Evolutionary conservation across 2,113 vertebrate species (phyloP), one percentile per base, ranked within the genome.

Genomic region (Dascyllus trimaculatus): DNA sequence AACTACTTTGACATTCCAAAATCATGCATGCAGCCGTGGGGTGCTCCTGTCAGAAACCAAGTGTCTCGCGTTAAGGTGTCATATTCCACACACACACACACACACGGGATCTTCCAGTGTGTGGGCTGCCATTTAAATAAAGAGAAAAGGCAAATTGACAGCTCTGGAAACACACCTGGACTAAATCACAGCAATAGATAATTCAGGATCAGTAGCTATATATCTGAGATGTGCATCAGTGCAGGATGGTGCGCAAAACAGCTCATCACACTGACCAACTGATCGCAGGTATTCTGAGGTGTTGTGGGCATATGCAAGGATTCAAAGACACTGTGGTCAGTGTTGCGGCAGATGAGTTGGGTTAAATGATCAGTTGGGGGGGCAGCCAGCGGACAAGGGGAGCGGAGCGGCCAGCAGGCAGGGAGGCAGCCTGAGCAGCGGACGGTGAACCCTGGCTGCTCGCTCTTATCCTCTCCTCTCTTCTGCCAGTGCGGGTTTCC

Each of bases 401-500:
- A 65, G 73, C 64, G 48, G 66, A 63, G 76, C 74, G 43, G 82
- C 62, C 7, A 35, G 32, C 61, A 60, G 40, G 25, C 52, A n/a
- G 53, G 52, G 64, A 24, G 53, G 25, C 1, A 45, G 48, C 29
- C 29, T 29, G 3, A 60, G 70, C 60, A 60, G 45, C 79, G 53
- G 67, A 58, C 15, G 69, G 61, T 40, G 68, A 62, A 64, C 29
- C 43, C 51, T 78, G 75, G 19, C 70, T 0, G 71, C 22, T 75
- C 74, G 64, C 90, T 79, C 80, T 57, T 52, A 78, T 79, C 81
- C 75, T 70, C 85, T 84, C 65, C 84, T 84, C 78, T 69, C 72
- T 76, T 85, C 81, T 88, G 82, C 58, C 35, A 58, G 68, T 51
- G 78, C 32, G 24, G 65, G 76, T 82, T 65, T 69, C 15, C 65